Base-by-base conservation (phyloP, 2,888 invertebrate genomes). In the Leptogaster cylindrica region DNA sequence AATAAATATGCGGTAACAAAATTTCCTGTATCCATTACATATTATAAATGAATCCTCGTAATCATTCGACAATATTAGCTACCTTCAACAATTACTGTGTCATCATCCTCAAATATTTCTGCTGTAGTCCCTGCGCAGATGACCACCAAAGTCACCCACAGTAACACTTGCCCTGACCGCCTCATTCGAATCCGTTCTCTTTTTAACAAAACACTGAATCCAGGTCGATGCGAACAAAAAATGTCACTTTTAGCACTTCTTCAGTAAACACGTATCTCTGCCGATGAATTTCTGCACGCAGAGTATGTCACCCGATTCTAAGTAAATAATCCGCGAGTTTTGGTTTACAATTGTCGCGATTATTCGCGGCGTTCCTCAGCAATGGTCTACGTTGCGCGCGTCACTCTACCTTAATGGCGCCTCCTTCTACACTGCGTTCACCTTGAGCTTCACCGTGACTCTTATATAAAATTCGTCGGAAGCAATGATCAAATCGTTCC, bases 381-480 rank as follows among this genome's bases (percentile, higher is more conserved):
- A 20, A 23, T 20, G 23, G 12, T 25, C 23, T 23, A 20, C 12
- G 20, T 46, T 46, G 12, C 20, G 18, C 23, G 16, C 46, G n/a
- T 7, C 10, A 5, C 25, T 61, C 27, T 28, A 33, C 27, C 14
- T 61, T 33, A 25, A 44, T 61, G 44, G 39, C 65, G 67, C 65
- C 67, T 66, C 28, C 67, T 66, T 67, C 41, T 27, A 55, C 58
- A 72, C 71, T 71, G 71, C 68, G 68, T 63, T 71, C 52, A 72
- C 70, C 71, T 72, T 73, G 72, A 55, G 64, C 70, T 68, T 50
- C 51, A 64, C 41, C 64, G 61, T 68, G 72, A 65, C 58, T 73
- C 71, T 72, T 72, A 71, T 72, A 72, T 68, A 61, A 72, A 66
- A 68, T 52, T 39, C 68, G n/a, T 55, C 20, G n/a, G 31, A 55